phyloP scores from a whole-genome alignment of 2,797 vertebrate genomes.

The Gadopsis bispinosus region DNA sequence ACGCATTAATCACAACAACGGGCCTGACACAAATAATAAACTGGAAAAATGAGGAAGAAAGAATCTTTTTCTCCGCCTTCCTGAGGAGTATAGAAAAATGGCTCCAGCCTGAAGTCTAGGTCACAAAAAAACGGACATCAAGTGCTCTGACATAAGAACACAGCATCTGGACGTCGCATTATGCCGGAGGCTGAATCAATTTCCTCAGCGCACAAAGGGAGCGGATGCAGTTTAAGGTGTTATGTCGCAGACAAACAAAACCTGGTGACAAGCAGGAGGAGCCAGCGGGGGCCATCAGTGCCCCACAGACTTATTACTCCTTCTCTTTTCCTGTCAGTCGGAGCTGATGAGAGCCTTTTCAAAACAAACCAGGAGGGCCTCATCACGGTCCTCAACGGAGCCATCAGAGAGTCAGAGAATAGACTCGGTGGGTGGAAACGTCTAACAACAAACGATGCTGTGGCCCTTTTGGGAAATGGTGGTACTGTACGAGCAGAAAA shows the following conservation, averaged over 20 bases:
- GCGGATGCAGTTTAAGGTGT: constrained; percentile 60
- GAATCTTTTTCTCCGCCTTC: constrained; percentile 4
- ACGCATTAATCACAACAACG: constrained; percentile 32
- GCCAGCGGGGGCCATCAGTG: constrained; percentile 54
- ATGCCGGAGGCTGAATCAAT: constrained; percentile 40
- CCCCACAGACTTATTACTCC: constrained; percentile 64
- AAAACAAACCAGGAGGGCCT: constrained; percentile 39
- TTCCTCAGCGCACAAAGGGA: constrained; percentile 61
- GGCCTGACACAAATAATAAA: constrained; percentile 13
- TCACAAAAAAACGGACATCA: constrained; percentile 18
- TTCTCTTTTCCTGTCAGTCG: constrained; percentile 61
- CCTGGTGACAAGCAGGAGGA: constrained; percentile 67
- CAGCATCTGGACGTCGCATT: constrained; percentile 58
- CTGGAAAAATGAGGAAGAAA: neutral
- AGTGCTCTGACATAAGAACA: constrained; percentile 29
- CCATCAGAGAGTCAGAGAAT: constrained; percentile 41
- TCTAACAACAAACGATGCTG: constrained; percentile 21
- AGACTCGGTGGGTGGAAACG: constrained; percentile 28
- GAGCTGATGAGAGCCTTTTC: constrained; percentile 53
- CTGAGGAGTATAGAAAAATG: constrained; percentile 10
- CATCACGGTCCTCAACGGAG: constrained; percentile 50
- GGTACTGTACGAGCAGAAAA: constrained; percentile 56
- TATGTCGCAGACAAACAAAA: constrained; percentile 67
- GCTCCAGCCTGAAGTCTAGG: neutral
- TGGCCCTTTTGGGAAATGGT: constrained; percentile 49